Evolutionary conservation across 2,113 vertebrate species (phyloP).

Genomic region (Tautogolabrus adspersus): DNA sequence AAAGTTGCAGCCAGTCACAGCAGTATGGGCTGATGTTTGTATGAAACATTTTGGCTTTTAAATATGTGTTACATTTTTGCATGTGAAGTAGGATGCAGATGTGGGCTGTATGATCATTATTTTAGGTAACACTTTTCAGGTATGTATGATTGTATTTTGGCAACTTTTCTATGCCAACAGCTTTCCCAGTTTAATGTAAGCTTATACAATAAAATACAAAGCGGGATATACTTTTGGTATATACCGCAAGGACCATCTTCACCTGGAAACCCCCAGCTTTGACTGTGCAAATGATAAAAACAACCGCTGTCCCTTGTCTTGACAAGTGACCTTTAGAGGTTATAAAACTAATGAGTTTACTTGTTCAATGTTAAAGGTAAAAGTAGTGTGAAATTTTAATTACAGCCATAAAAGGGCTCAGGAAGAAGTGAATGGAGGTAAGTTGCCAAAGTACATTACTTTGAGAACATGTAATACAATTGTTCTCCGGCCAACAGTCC

Average conservation of each 20-base stretch:
- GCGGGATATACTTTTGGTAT: too few species aligned
- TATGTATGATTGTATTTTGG: neutral
- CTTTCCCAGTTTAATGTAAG: neutral
- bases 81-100: constrained; percentile 4
- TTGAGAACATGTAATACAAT: neutral
- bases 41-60: constrained; percentile 15
- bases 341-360: neutral
- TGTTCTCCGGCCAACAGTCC: neutral
- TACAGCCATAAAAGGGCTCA: neutral
- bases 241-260: too few species aligned
- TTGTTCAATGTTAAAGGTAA: neutral
- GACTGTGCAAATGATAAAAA: too few species aligned
- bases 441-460: neutral
- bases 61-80: neutral
- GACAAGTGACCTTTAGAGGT: constrained; percentile 18
- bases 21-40: constrained; percentile 1
- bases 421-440: neutral
- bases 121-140: neutral
- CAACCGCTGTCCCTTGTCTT: constrained; percentile 1
- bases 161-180: neutral
- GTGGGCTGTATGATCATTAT: neutral
- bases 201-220: too few species aligned
- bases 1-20: neutral
- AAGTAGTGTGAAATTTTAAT: neutral
- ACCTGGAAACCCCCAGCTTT: too few species aligned